Base-by-base conservation (phyloP, 2,113 vertebrate genomes). In the Gopherus flavomarginatus region DNA sequence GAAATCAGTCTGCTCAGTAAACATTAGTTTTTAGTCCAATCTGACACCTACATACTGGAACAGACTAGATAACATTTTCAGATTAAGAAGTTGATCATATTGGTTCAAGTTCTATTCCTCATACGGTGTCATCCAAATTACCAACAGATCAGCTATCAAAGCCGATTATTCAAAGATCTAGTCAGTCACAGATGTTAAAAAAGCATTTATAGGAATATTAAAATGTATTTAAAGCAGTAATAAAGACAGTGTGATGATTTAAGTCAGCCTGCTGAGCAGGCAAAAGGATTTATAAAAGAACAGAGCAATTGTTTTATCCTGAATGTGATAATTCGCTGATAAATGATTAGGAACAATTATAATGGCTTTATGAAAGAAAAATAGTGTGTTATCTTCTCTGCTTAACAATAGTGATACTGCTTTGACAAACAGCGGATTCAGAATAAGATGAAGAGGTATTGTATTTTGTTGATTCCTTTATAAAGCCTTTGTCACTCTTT, bases 311-410 rank as follows among this genome's bases (percentile, higher is more conserved):
- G 69, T 88, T 94, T 90, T 81, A 75, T 85, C 80, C 2, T 3
- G 85, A 94, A 83, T 10, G 3, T 47, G 84, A 27, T 89, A 79
- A 89, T 38, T 97, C 92, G 86, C 11, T 89, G 95, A 72, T 91
- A 89, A 97, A 94, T 92, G 81, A 92, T 69, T 26, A 75, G 87
- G 88, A 94, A 62, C 5, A 87, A 86, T 93, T 90, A 79, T 85
- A 96, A 93, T n/a, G 86, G 77, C 26, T 89, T 52, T 11, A 6
- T 10, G 44, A 17, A 89, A 90, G 83, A 85, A 84, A 85, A 91
- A 84, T 8, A 90, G 83, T 26, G 47, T 0, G 29, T 93, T 94
- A 16, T 35, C 52, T 86, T 53, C 79, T 83, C 56, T 72, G 54
- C 29, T 27, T 19, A 54, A 72, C 31, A 81, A 90, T 27, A 90